Evolutionary conservation across 1,140 invertebrate genomes (phyloP), one percentile per base, ranked within the genome.

Genomic region (Danaus melanippus): DNA sequence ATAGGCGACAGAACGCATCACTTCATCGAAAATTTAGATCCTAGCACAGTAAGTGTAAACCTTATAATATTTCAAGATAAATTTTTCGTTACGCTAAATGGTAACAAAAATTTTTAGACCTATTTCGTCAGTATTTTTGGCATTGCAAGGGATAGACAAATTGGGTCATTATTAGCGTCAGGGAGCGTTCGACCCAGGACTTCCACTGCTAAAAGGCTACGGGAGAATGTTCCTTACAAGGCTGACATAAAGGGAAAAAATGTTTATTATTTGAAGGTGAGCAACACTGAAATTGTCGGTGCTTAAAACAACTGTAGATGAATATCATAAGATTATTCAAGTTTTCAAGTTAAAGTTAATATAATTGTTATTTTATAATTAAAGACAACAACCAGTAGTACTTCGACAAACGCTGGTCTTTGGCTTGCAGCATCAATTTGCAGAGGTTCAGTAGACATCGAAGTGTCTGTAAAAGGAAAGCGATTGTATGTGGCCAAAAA

Each of bases 1-100:
- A 84, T 90, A 10, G 88, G 87, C 3, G 76, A 79, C 9, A 86
- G 86, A 57, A 90, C 88, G 2, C 88, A 89, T 60, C 89, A 89
- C 74, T 84, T 89, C 0, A 76, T 91, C 12, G 84, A 87, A 67
- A 87, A 90, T 59, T 62, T 91, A 50, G 83, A 88, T 58, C 82
- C 88, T 10, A 87, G 83, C 50, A 84, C 79, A 51, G 87, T 87
- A 71, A 50, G 68, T 69, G 43, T 60, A 21, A 7, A 48, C 7
- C 46, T 17, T 32, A 39, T 10, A 41, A n/a, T n/a, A 10, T 47
- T 42, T 11, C 40, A 5, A 12, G 42, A n/a, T 7, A 12, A n/a
- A 44, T 3, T 32, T 44, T 44, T 12, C 5, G 3, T 44, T 44
- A 44, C 12, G 8, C 42, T 12, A n/a, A 44, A 44, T 10, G 8